Evolutionary conservation across 2,888 invertebrate species (phyloP), one percentile per base, ranked within the genome.

Genomic region (Coleophora flavipennella): DNA sequence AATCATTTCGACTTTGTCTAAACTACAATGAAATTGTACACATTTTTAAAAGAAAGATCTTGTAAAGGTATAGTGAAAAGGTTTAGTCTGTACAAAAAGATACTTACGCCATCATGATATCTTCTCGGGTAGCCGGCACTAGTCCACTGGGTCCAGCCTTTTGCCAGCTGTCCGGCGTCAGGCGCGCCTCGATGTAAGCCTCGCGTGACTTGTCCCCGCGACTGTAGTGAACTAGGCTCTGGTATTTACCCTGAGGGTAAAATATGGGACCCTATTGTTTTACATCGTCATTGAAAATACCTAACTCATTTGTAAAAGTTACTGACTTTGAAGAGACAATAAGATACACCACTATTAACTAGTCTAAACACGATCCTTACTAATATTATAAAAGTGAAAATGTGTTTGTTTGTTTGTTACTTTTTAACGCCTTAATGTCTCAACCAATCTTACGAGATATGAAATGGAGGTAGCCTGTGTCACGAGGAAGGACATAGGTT

Each of bases 21-120:
- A 81, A 6, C 85, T 83, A 47, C 1, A 49, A 40, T 33, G 35
- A 11, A 33, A 11, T 32, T 14, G 42, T 38, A 13, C 13, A 13
- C 41, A 25, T 32, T n/a, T 10, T 27, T 31, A 8, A 35, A 9
- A 13, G 6, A n/a, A 35, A 31, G 27, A 8, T 3, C 32, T 26
- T 20, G 8, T 12, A 12, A 13, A 8, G 12, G 6, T 13, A 33
- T 13, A 33, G 8, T n/a, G 13, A 33, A 9, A 27, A 27, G 20
- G 3, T n/a, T 35, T 10, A n/a, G n/a, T n/a, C n/a, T n/a, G n/a
- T 1, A 3, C 26, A 20, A 26, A n/a, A 11, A 39, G 35, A 36
- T 35, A 69, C 80, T 72, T 57, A 85, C 46, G 93, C 91, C 96
- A 97, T 97, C 93, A 99, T 93, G 36, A 99, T 91, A 61, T 98